Base-by-base conservation (phyloP, 2,113 vertebrate genomes). In the Octodon degus region DNA sequence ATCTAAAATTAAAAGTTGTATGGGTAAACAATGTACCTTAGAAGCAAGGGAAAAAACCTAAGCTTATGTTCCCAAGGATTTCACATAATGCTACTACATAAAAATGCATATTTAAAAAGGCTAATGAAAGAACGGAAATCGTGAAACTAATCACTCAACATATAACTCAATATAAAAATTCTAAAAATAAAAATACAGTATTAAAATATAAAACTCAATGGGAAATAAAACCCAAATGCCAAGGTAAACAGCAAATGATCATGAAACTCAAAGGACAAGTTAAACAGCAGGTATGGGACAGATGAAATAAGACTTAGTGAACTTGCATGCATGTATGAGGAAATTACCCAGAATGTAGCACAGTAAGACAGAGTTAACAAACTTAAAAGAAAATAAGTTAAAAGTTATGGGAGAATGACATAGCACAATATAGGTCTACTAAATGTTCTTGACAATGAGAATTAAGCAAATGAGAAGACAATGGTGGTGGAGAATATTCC, bases 291-390 rank as follows among this genome's bases (percentile, higher is more conserved):
- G 32, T 22, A 88, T 81, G 72, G 27, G 25, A 93, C 20, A 74
- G 74, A 79, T 67, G 60, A 58, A 91, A 13, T 10, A 91, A 95
- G 34, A 85, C 77, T 81, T 96, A 68, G 16, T 86, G 67, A 89
- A 76, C 8, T 55, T 85, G 27, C 53, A 13, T 85, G 30, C 16
- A 16, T 40, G 77, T 27, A 43, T 63, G 25, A 90, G 65, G 74
- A 83, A 87, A 80, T 87, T 40, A 93, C 53, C 53, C 37, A 91
- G 34, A 85, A 80, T 81, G n/a, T 1, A 88, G 14, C 86, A 34
- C 1, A 60, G 13, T 58, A 43, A 91, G 32, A 68, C 34, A 60
- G 34, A 89, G 50, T 77, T 85, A 72, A 85, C 24, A 76, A 74
- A 76, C 55, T 27, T 89, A 62, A 88, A 91, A 96, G 30, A 93